Percentiles rank a stretch among this genome's conserved stretches.
Conservation (phyloP, 2,888 invertebrate species). For the Drosophila barbarae region DNA sequence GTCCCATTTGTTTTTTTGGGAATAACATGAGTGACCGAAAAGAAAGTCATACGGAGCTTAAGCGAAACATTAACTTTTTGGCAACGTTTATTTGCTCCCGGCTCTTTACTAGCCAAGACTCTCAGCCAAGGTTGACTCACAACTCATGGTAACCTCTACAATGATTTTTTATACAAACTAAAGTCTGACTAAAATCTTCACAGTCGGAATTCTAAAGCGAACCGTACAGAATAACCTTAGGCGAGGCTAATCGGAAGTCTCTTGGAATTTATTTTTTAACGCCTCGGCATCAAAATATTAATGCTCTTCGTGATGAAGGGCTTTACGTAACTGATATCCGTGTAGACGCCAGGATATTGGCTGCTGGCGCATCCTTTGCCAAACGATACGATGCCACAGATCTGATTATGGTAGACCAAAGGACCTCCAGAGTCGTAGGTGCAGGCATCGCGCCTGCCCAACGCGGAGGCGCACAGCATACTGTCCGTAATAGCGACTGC, state of each 20-base stretch:
- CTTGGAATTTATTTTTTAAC: no score
- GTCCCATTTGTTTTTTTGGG: conserved; percentile 32
- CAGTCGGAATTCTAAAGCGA: background rate
- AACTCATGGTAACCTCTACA: background rate
- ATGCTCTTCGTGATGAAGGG: conserved; percentile 49
- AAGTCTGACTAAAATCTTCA: background rate
- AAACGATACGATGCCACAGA: conserved; percentile 85
- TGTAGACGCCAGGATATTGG: conserved; percentile 88
- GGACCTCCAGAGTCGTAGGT: conserved; percentile 75
- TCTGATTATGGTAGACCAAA: conserved; percentile 37
- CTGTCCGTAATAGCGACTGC: conserved; percentile 25
- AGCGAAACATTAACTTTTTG: background rate
- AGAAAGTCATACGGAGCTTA: conserved; percentile 1
- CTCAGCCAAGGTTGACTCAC: background rate
- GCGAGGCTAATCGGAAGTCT: no score
- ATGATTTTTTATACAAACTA: no score
- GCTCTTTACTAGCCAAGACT: background rate
- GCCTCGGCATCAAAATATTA: conserved; percentile 3
- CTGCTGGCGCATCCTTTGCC: conserved; percentile 78
- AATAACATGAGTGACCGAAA: background rate
- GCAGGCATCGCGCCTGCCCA: conserved; percentile 62
- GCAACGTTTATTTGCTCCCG: background rate
- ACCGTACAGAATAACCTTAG: background rate
- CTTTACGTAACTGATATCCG: conserved; percentile 81
- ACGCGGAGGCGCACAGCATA: conserved; percentile 65